These are phyloP conservation scores for Calypte anna DNA, from an alignment of 2,113 vertebrate genomes.

Conservation along the genomic window DNA sequence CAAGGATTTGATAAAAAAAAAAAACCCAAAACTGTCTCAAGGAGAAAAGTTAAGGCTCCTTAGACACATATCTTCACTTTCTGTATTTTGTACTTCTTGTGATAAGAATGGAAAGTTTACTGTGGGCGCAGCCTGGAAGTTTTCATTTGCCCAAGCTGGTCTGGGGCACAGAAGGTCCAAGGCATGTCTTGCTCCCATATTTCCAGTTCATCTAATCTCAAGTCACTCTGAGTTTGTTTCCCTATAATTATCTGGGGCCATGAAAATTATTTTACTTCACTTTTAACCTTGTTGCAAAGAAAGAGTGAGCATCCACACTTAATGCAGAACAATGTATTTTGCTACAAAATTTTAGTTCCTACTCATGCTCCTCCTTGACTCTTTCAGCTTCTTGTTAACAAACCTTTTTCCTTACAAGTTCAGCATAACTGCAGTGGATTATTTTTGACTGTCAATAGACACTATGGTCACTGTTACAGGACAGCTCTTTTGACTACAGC, in stretches of 20 bases:
- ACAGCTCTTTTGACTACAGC: neutral
- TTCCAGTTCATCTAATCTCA: neutral
- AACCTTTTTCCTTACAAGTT: neutral
- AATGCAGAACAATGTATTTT: neutral
- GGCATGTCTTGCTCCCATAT: neutral
- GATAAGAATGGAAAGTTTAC: neutral
- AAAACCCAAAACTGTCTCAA: neutral
- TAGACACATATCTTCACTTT: fast-evolving
- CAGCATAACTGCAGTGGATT: neutral
- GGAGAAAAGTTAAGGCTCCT: neutral
- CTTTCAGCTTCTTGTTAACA: neutral
- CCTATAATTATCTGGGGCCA: neutral
- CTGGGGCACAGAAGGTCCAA: neutral
- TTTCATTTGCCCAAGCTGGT: neutral
- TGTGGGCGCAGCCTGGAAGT: neutral
- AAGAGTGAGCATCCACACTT: neutral
- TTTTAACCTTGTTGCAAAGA: neutral
- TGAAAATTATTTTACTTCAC: neutral
- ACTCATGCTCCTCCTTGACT: neutral
- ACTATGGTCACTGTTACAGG: neutral
- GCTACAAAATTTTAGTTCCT: neutral
- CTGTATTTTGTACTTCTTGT: neutral
- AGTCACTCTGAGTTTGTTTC: neutral
- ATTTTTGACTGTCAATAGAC: neutral
- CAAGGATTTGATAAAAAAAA: neutral